A percentile compares a stretch with the other conserved stretches of the same genome.
Evolutionary conservation across 1,140 invertebrate species (phyloP).

Genomic region (Neocloeon triangulifer): DNA sequence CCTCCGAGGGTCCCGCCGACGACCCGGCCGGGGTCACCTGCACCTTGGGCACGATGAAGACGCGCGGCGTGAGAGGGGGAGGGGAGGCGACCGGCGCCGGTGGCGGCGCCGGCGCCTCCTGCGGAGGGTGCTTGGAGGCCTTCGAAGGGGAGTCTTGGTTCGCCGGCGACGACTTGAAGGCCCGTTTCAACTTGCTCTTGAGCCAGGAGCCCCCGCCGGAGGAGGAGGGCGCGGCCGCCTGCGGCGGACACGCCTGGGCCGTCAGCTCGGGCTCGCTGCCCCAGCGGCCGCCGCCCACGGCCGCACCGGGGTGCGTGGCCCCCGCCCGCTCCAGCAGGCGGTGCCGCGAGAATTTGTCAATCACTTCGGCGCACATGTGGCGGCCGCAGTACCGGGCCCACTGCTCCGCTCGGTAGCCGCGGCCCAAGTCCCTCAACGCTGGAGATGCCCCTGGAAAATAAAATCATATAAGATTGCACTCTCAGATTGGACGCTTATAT

Average conservation of each 20-base stretch:
- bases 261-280: slow-evolving; percentile 30
- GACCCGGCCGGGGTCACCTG: slow-evolving; percentile 17
- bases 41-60: slow-evolving; percentile 31
- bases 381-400: slow-evolving; percentile 59
- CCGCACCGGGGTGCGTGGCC: no score
- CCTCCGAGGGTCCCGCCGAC: not conserved
- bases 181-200: slow-evolving; percentile 29
- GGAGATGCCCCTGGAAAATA: slow-evolving; percentile 41
- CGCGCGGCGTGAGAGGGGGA: slow-evolving; percentile 28
- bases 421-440: slow-evolving; percentile 39
- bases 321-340: slow-evolving; percentile 24
- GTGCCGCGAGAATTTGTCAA: slow-evolving; percentile 40
- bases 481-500: no score
- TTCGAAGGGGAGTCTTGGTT: slow-evolving; percentile 15
- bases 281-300: slow-evolving; percentile 29
- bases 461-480: no score
- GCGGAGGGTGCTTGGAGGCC: slow-evolving; percentile 29
- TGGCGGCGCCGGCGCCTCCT: slow-evolving; percentile 29
- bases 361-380: slow-evolving; percentile 47
- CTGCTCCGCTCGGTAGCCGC: slow-evolving; percentile 46
- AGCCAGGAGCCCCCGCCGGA: slow-evolving; percentile 16
- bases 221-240: not conserved
- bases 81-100: slow-evolving; percentile 19
- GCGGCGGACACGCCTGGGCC: slow-evolving; percentile 7
- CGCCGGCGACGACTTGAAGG: slow-evolving; percentile 17